phyloP scores from a whole-genome alignment of 2,888 invertebrate genomes.

The Dioctria linearis region DNA sequence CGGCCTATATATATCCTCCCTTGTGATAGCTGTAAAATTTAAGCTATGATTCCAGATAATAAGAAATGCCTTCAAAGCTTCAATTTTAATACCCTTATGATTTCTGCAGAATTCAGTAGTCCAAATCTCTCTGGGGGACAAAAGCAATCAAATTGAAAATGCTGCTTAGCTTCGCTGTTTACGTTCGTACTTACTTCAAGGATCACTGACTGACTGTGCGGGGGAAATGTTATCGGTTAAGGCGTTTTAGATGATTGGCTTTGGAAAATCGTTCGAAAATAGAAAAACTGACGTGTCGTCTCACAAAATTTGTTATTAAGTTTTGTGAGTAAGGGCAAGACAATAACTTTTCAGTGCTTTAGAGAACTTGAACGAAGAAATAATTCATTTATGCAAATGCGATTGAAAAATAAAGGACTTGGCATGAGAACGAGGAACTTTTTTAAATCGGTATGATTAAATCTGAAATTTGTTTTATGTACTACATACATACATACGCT shows the following conservation, averaged over 20 bases:
- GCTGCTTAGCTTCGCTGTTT: constrained; percentile 30
- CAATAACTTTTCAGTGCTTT: constrained; percentile 11
- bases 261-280: constrained; percentile 24
- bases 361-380: neutral
- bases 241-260: constrained; percentile 40
- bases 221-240: neutral
- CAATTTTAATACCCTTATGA: no score
- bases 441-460: no score
- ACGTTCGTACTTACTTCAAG: neutral
- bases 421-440: no score
- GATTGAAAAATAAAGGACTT: no score
- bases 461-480: no score
- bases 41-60: no score
- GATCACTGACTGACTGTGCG: neutral
- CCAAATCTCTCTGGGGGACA: constrained; percentile 10
- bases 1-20: constrained; percentile 23
- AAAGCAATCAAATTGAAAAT: constrained; percentile 37
- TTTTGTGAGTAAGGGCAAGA: neutral
- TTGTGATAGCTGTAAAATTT: constrained; percentile 9
- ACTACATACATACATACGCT: no score
- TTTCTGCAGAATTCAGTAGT: no score
- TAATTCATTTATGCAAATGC: no score
- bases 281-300: constrained; percentile 35
- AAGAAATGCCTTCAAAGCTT: no score
- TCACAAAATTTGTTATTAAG: constrained; percentile 12